Evolutionary conservation across 2,888 invertebrate species (phyloP), one percentile per base, ranked within the genome.

Genomic region (Mycogona germanica): DNA sequence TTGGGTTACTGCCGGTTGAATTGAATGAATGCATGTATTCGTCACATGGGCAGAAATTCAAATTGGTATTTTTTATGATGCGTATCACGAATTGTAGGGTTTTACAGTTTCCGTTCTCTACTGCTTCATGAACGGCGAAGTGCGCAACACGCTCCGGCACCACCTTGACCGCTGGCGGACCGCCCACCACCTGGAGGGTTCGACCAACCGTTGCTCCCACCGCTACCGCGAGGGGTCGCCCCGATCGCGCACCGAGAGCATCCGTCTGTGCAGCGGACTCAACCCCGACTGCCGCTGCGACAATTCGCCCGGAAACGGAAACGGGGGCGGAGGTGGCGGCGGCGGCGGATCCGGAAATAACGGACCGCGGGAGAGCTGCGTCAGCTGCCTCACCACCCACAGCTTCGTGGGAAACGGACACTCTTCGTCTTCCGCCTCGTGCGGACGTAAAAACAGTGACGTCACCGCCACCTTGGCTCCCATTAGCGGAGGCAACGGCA

Each of bases 51-150:
- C 23, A 4, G 21, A 4, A 38, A 14, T 38, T 49, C n/a, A 2
- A 41, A 14, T 14, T 40, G 2, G 19, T 21, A 37, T 14, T 21
- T 9, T 28, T 38, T 19, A 2, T 2, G 1, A 23, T 41, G 53
- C 28, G 60, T 56, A 51, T n/a, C n/a, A n/a, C n/a, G 5, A 25
- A 54, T 71, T 72, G 3, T 72, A 92, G 91, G 92, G 92, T 57
- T 83, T 91, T 66, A 83, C 82, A 50, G 89, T 92, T 57, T 87
- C 92, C 3, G 72, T 91, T 56, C 85, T 91, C 72, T 92, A 89
- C 73, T 92, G 92, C 70, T 92, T 92, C 72, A 78, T 91, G 64
- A 92, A 92, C 72, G 85, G 87, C 3, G 92, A 92, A 71, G 91
- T 92, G 5, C 82, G 86, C 47, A 86, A 86, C 68, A 82, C 88